Evolutionary conservation across 1,140 invertebrate genomes (phyloP), one percentile per base, ranked within the genome.

Genomic region (Cylas formicarius): DNA sequence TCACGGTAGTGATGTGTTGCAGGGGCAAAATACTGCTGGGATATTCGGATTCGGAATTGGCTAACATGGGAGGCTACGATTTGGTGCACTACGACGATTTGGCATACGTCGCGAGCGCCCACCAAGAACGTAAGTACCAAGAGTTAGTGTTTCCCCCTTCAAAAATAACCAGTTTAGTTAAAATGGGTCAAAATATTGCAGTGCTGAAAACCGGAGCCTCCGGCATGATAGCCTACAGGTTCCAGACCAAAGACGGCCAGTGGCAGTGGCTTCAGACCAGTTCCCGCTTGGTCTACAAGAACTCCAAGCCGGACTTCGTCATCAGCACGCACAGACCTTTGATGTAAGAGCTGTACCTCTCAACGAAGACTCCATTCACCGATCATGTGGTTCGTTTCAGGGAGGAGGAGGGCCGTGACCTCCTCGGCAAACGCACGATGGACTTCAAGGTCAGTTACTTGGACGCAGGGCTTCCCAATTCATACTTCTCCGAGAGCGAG

Each of bases 261-360:
- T 97, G 93, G 93, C 87, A 98, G 67, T 99, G 94, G 94, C 70
- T 99, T 17, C 96, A 99, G 72, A 97, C 93, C 1, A 95, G 90
- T 54, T 96, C 94, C 4, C 76, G 93, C 57, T 76, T 98, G 32
- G 91, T 97, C 21, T 97, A 97, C 71, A 99, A 99, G 71, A 98
- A 97, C 70, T 97, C 93, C 48, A 99, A 98, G 70, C 93, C 95
- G 2, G 95, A 99, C 66, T 97, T 96, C 68, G 92, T 99, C 44
- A 94, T 97, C 45, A 94, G 90, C 64, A 98, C 92, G 21, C 96
- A 99, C 72, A 77, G 93, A 51, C 93, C 95, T 33, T 77, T 98
- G 4, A 97, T 97, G 95, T 94, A 72, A 82, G 85, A 74, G 8
- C 11, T 37, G 14, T 0, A 24, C 8, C 16, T 26, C 13, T 2